Percentiles rank a stretch among this genome's conserved stretches.
These are phyloP conservation scores for Acronicta psi DNA, from an alignment of 2,888 invertebrate species.

Conservation along the genomic window DNA sequence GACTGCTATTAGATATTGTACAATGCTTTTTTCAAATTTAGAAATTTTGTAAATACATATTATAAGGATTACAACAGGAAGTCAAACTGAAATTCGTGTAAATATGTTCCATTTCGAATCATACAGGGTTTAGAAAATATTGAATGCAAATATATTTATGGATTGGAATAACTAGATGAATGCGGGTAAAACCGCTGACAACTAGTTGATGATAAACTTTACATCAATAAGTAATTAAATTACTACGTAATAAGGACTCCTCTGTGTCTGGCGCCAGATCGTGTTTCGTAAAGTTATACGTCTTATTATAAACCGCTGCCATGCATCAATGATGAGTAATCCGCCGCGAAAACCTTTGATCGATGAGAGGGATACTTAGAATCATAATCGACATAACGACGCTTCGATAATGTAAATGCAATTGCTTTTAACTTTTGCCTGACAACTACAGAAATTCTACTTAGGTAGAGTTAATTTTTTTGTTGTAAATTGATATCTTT, in stretches of 20 bases:
- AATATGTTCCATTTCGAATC: too few relatives aligned
- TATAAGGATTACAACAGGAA: too few relatives aligned
- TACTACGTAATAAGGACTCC: slow-evolving; percentile 21
- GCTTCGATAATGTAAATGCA: slow-evolving; percentile 36
- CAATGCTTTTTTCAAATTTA: too few relatives aligned
- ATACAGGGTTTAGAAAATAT: too few relatives aligned
- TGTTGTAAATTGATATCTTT: slow-evolving; percentile 38
- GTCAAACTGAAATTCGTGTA: too few relatives aligned
- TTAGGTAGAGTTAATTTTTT: slow-evolving; percentile 27
- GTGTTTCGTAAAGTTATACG: slow-evolving; percentile 61
- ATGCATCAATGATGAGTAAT: slow-evolving; percentile 67
- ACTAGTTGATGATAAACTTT: slow-evolving; percentile 51
- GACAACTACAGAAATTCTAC: slow-evolving; percentile 9
- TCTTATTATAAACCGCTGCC: slow-evolving; percentile 63
- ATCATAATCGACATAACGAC: slow-evolving; percentile 35
- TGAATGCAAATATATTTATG: too few relatives aligned
- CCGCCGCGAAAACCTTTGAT: slow-evolving; percentile 58
- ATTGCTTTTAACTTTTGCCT: slow-evolving; percentile 29
- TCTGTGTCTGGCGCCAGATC: slow-evolving; percentile 66
- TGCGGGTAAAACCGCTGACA: too few relatives aligned
- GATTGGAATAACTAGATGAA: too few relatives aligned
- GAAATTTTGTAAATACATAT: too few relatives aligned
- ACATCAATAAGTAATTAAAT: slow-evolving; percentile 32
- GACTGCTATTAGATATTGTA: too few relatives aligned
- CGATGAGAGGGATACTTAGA: slow-evolving; percentile 39